Conservation (phyloP, 2,797 vertebrate genomes). For the Stomatorhinus walkeri region DNA sequence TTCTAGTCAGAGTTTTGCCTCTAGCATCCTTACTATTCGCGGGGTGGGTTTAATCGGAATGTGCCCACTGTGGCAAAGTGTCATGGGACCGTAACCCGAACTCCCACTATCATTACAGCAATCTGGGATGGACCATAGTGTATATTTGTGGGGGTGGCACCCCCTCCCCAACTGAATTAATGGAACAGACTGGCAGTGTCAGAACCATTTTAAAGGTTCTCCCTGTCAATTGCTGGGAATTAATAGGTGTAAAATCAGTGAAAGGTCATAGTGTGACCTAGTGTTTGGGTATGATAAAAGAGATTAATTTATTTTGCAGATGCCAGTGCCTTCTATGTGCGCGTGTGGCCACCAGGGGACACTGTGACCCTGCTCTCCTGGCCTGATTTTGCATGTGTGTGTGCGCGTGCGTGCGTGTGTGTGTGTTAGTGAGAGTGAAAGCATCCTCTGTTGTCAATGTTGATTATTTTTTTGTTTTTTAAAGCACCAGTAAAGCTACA, state of each 20-base stretch:
- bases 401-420: not conserved
- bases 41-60: not conserved
- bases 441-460: not conserved
- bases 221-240: not conserved
- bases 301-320: not conserved
- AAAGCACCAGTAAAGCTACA: not conserved
- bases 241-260: not conserved
- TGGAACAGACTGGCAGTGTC: not conserved
- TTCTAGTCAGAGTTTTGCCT: not conserved
- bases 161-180: not conserved
- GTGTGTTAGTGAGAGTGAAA: not conserved
- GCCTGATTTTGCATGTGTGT: not conserved
- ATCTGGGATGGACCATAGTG: not conserved
- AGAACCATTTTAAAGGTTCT: not conserved
- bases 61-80: not conserved
- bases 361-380: not conserved
- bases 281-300: not conserved
- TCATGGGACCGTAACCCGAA: not conserved
- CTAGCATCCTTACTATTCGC: not conserved
- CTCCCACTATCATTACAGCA: not conserved
- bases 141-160: not conserved
- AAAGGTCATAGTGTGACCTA: not conserved
- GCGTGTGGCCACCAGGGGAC: constrained; percentile 1
- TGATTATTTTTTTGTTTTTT: not conserved
- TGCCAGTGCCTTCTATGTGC: not conserved